Percentiles rank a stretch among this genome's conserved stretches.
phyloP scores from a whole-genome alignment of 2,113 vertebrate genomes.

The Colinus virginianus region DNA sequence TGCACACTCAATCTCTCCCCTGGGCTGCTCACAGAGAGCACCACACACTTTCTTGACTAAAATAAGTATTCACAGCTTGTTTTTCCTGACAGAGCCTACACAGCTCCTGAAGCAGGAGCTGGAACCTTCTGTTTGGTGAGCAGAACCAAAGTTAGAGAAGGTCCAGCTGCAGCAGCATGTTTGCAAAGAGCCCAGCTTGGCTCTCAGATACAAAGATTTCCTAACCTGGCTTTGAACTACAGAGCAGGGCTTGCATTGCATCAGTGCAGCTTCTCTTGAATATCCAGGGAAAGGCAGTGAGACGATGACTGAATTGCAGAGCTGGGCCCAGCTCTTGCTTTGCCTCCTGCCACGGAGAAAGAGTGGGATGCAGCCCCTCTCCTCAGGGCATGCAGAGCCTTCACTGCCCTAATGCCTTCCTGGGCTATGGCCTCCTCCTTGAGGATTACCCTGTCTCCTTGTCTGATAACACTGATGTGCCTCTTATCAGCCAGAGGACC shows the following conservation, averaged over 20 bases:
- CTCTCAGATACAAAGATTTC: background rate
- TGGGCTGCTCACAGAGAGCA: background rate
- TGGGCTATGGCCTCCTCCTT: background rate
- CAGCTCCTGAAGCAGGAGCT: background rate
- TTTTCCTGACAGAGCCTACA: background rate
- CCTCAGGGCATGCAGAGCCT: background rate
- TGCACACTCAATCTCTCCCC: constrained; percentile 2
- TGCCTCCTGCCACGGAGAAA: fast-evolving
- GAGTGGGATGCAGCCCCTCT: background rate
- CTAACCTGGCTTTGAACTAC: background rate
- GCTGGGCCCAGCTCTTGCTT: background rate
- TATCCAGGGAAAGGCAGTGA: background rate
- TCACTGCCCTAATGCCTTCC: background rate
- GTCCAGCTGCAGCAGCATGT: background rate
- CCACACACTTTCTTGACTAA: background rate
- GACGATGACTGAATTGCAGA: background rate
- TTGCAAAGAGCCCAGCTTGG: background rate
- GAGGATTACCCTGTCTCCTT: constrained; percentile 1
- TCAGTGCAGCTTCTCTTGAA: background rate
- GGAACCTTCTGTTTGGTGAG: background rate
- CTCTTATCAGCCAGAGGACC: constrained; percentile 57
- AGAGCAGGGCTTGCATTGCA: background rate
- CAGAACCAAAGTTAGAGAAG: background rate
- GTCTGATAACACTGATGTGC: constrained; percentile 24
- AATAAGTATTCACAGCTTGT: background rate